Evolutionary conservation across 1,140 invertebrate species (phyloP).

Genomic region (Drosophila obscura): DNA sequence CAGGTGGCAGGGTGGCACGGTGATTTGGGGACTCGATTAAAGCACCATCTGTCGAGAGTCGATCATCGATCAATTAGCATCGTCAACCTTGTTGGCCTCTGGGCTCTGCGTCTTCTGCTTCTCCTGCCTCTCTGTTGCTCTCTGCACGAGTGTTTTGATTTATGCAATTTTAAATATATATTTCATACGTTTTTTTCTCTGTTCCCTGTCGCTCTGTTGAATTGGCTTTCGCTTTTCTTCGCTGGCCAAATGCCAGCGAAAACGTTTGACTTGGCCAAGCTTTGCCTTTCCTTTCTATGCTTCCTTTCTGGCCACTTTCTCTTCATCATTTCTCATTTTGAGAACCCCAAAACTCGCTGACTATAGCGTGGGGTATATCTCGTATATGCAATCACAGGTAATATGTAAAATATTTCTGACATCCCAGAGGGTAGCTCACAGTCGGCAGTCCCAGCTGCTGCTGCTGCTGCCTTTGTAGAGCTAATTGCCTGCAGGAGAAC

Average conservation of each 20-base stretch:
- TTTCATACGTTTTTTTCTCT: slow-evolving; percentile 29
- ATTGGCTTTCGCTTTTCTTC: neutral
- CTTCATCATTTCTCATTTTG: slow-evolving; percentile 41
- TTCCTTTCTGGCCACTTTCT: slow-evolving; percentile 2
- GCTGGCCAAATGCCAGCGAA: slow-evolving; percentile 36
- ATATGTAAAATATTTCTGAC: neutral
- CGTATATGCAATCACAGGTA: no score
- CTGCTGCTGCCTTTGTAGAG: slow-evolving; percentile 69
- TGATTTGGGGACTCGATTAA: neutral
- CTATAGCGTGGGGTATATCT: no score
- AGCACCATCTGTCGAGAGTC: slow-evolving; percentile 13
- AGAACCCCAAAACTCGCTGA: no score
- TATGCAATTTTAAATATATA: slow-evolving; percentile 70
- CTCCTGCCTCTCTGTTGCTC: neutral
- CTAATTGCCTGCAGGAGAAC: slow-evolving; percentile 67
- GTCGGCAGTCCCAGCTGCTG: slow-evolving; percentile 41
- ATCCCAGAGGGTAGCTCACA: slow-evolving; percentile 2
- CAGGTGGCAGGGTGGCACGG: no score
- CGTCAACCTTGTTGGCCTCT: slow-evolving; percentile 20
- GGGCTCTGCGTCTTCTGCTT: neutral
- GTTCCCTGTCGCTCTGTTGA: neutral
- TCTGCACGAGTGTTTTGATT: slow-evolving; percentile 58
- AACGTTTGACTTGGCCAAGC: slow-evolving; percentile 43
- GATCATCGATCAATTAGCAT: slow-evolving; percentile 39
- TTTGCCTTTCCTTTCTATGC: neutral